A percentile compares a stretch with the other conserved stretches of the same genome.
Conservation (phyloP, 2,113 vertebrate species). For the Lepisosteus osseus region DNA sequence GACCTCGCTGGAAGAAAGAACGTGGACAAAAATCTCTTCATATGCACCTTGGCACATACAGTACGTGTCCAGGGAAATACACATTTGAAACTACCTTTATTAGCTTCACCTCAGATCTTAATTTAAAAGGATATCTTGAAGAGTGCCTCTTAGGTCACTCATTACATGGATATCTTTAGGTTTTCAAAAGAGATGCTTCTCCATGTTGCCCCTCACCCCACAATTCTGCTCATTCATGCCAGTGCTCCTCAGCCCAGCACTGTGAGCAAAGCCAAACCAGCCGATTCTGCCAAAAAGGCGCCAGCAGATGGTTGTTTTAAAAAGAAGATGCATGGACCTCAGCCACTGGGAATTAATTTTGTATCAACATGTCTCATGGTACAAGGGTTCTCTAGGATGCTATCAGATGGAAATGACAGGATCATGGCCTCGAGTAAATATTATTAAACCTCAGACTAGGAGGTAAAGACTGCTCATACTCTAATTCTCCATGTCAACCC, state of each 20-base stretch:
- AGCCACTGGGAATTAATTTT: conserved; percentile 34
- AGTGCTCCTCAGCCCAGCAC: conserved; percentile 10
- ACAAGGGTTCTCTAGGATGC: background rate
- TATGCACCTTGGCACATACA: too few species aligned
- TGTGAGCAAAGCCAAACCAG: conserved; percentile 32
- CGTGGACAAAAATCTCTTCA: too few species aligned
- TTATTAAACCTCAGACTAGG: conserved; percentile 18
- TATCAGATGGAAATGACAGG: background rate
- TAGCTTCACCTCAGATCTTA: too few species aligned
- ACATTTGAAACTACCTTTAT: too few species aligned
- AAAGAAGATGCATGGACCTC: conserved; percentile 19
- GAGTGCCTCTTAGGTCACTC: too few species aligned
- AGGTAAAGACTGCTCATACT: background rate
- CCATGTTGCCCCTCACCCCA: background rate
- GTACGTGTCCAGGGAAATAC: too few species aligned
- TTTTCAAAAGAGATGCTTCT: too few species aligned
- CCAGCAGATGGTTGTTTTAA: conserved; percentile 35
- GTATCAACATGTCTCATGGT: conserved; percentile 44
- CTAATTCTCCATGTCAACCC: too few species aligned
- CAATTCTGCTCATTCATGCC: conserved; percentile 49
- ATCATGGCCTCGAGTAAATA: conserved; percentile 10
- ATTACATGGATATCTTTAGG: too few species aligned
- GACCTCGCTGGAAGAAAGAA: too few species aligned
- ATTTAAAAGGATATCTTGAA: too few species aligned
- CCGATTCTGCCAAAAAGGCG: conserved; percentile 40